These are phyloP conservation scores for Stenchaetothrips biformis DNA, from an alignment of 2,888 invertebrate genomes.

Conservation along the genomic window DNA sequence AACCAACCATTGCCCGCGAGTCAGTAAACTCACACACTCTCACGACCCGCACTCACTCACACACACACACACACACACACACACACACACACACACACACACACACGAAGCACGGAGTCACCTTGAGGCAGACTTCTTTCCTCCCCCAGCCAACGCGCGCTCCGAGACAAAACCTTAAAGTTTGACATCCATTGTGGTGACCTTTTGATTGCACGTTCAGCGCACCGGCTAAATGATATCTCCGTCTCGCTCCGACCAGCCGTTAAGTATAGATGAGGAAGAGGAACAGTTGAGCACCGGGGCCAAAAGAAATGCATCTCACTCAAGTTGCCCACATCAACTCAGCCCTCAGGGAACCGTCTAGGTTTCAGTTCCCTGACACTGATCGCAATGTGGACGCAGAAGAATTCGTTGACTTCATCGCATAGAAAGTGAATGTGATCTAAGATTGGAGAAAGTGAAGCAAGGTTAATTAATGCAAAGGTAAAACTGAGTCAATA, in stretches of 20 bases:
- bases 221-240: neutral
- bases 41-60: neutral
- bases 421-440: too few relatives aligned
- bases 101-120: neutral
- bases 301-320: neutral
- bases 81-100: neutral
- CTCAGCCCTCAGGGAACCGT: too few relatives aligned
- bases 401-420: too few relatives aligned
- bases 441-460: too few relatives aligned
- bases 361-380: too few relatives aligned
- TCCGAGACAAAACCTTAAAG: neutral
- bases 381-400: too few relatives aligned
- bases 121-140: slow-evolving; percentile 8
- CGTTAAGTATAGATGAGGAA: neutral
- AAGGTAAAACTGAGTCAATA: too few relatives aligned
- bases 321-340: too few relatives aligned
- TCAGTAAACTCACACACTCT: neutral
- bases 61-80: neutral
- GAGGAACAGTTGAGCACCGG: neutral
- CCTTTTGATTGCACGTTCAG: slow-evolving; percentile 20
- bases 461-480: too few relatives aligned
- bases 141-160: neutral
- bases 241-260: too few relatives aligned
- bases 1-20: too few relatives aligned
- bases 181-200: slow-evolving; percentile 22